These are phyloP conservation scores for Boulengerochromis microlepis DNA, from an alignment of 2,113 vertebrate species.

Conservation along the genomic window DNA sequence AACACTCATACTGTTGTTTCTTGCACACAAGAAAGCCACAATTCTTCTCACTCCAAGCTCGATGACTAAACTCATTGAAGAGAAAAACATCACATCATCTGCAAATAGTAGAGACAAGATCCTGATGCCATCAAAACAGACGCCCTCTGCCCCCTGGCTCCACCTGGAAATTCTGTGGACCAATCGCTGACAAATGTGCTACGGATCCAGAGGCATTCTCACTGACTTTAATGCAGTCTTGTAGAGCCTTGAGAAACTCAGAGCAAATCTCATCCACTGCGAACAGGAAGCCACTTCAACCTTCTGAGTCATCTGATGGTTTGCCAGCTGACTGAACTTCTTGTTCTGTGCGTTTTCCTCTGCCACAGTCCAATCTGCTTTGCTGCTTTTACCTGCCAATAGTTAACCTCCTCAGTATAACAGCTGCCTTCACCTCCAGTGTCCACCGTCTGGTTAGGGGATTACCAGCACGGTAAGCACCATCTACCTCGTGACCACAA, in stretches of 20 bases:
- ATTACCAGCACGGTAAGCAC: not conserved
- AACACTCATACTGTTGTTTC: not conserved
- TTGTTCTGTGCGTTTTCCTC: not conserved
- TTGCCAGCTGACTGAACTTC: not conserved
- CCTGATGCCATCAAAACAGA: not conserved
- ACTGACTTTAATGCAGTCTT: not conserved
- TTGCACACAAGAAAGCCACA: not conserved
- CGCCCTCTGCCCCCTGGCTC: not conserved
- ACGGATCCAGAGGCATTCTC: not conserved
- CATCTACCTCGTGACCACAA: not conserved
- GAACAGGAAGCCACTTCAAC: not conserved
- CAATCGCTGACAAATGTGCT: not conserved
- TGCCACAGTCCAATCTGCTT: not conserved
- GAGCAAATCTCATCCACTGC: not conserved
- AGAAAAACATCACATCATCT: not conserved
- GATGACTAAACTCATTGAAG: not conserved
- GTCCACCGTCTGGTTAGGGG: not conserved
- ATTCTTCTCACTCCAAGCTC: not conserved
- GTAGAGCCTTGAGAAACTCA: not conserved
- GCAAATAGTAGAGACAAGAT: not conserved
- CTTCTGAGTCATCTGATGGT: not conserved
- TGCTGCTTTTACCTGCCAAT: not conserved
- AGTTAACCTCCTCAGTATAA: accelerated
- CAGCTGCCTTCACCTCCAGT: not conserved
- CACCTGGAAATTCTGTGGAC: not conserved